Evolutionary conservation across 2,113 vertebrate genomes (phyloP), one percentile per base, ranked within the genome.

Genomic region (Channa argus): DNA sequence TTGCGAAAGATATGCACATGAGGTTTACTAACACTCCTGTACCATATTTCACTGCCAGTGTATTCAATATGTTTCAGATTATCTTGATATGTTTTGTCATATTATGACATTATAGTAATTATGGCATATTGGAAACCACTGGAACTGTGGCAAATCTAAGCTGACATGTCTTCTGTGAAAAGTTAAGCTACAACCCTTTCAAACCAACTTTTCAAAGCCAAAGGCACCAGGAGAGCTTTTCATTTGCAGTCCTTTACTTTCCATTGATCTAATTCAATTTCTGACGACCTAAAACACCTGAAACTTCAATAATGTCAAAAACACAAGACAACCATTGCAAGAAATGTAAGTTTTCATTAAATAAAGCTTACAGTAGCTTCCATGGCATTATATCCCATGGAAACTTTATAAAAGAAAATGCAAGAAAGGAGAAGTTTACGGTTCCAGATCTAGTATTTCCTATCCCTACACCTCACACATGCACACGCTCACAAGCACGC

Each of bases 351-450:
- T 69, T 75, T 68, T 52, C 6, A 56, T 51, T 36, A 64, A 47
- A 47, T 37, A 36, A 63, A 62, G 2, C 12, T 54, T 65, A 68
- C 36, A 65, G 53, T 37, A 65, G 53, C 65, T 83, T 83, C 54
- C 24, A 64, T 73, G 9, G 5, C 0, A 1, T 70, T 71, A 69
- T 47, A 45, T 69, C 68, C 77, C 56, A 72, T 87, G 60, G 71
- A 83, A 89, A 75, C 9, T 47, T 60, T 63, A 58, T 55, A 64
- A 71, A 73, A 69, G 9, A 37, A 11, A 74, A 24, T 36, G 53
- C 71, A 55, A 52, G 53, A 83, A 79, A 69, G 78, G 56, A 75
- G 60, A 82, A 24, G 78, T 88, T 74, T 77, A 38, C 71, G 66
- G 33, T 75, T 70, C 62, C 6, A 66, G 49, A 0, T 4, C 61